Evolutionary conservation across 1,140 invertebrate genomes (phyloP).

Genomic region (Tenebrio molitor): DNA sequence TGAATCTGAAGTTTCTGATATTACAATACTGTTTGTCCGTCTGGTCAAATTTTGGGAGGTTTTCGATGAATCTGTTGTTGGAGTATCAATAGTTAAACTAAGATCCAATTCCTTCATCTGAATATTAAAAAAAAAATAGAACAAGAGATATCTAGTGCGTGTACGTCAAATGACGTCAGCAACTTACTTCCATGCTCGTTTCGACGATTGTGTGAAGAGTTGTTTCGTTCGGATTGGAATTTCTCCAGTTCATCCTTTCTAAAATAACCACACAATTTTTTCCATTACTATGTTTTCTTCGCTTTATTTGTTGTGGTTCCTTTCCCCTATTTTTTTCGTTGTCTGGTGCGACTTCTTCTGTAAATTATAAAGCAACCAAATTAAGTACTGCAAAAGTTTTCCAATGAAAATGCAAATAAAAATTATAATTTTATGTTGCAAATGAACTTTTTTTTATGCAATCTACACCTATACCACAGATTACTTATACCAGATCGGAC

Average conservation of each 20-base stretch:
- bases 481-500: no score
- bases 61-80: conserved; percentile 1
- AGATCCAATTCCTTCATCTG: neutral
- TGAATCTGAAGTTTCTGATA: conserved; percentile 10
- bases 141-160: neutral
- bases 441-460: no score
- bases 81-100: neutral
- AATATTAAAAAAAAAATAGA: conserved; percentile 1
- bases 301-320: neutral
- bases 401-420: no score
- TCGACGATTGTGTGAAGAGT: neutral
- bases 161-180: neutral
- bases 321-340: neutral
- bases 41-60: neutral
- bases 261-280: conserved; percentile 8
- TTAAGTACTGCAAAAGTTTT: no score
- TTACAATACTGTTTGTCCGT: neutral
- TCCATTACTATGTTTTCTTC: neutral
- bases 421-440: neutral
- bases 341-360: neutral
- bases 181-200: conserved; percentile 10
- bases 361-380: no score
- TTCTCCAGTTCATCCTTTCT: neutral
- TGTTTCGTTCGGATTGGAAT: neutral
- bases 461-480: no score